These are phyloP conservation scores for Synergus itoensis DNA, from an alignment of 2,888 invertebrate genomes.

Conservation along the genomic window DNA sequence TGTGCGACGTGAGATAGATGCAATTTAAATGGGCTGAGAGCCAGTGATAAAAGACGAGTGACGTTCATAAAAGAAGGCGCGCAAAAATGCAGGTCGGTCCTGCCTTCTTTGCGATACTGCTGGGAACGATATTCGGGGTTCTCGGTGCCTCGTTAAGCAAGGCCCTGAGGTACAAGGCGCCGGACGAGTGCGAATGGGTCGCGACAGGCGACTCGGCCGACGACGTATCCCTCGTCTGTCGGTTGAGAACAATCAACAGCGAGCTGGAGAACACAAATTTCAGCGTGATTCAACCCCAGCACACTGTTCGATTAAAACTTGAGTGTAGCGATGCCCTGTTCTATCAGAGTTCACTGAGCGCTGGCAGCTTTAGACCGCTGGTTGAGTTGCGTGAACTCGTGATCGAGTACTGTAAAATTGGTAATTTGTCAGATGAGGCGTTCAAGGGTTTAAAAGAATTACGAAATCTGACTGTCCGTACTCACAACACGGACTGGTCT, in stretches of 20 bases:
- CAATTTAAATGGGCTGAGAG: constrained; percentile 54
- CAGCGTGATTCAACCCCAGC: constrained; percentile 90
- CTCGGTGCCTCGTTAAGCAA: constrained; percentile 82
- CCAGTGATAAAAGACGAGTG: constrained; percentile 45
- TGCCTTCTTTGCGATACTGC: constrained; percentile 81
- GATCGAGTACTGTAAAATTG: constrained; percentile 91
- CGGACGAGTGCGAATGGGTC: constrained; percentile 90
- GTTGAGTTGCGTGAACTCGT: constrained; percentile 88
- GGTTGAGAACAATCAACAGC: constrained; percentile 88
- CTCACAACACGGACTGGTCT: constrained; percentile 91
- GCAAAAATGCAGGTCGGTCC: constrained; percentile 79
- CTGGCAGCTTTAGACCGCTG: constrained; percentile 87
- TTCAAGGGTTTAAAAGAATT: constrained; percentile 89
- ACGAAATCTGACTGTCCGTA: constrained; percentile 88
- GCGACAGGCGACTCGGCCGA: constrained; percentile 83
- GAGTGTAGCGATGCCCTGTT: constrained; percentile 90
- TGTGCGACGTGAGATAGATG: constrained; percentile 51
- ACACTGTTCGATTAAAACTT: constrained; percentile 86
- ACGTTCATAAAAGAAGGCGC: constrained; percentile 41
- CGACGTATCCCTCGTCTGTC: constrained; percentile 86
- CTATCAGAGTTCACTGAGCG: constrained; percentile 88
- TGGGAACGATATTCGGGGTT: constrained; percentile 82
- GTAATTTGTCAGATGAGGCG: constrained; percentile 89
- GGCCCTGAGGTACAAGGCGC: constrained; percentile 86
- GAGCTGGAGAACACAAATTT: constrained; percentile 90